Base-by-base conservation (phyloP, 2,113 vertebrate genomes). In the Podarcis muralis region DNA sequence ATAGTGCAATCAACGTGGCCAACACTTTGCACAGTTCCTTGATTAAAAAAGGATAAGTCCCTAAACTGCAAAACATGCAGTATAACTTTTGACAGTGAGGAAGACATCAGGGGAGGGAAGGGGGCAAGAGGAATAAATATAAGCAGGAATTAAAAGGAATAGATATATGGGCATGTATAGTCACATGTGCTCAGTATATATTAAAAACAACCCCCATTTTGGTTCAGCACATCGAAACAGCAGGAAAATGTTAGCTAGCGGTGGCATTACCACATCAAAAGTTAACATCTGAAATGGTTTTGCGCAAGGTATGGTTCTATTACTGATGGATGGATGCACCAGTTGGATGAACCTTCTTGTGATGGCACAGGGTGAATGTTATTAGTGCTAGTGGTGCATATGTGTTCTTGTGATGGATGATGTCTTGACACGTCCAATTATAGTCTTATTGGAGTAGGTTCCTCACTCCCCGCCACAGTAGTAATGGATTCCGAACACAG, bases 401-500 rank as follows among this genome's bases (percentile, higher is more conserved):
- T 37, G 12, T 62, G 12, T 66, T 40, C 32, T 40, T 32, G 1
- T 87, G 66, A 37, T 4, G 57, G 2, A 12, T 18, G 20, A 81
- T 81, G 66, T 2, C 25, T 12, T 32, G 43, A 72, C 57, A 82
- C 76, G n/a, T 66, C 13, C 35, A 20, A 35, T 35, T 30, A 40
- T 4, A 81, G 6, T n/a, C 48, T 40, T 82, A 11, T 13, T 72
- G 68, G 16, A 62, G 62, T 66, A 9, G 25, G 15, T 66, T 5
- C 37, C 13, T 22, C 23, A 30, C n/a, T 35, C 85, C 12, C 48
- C 11, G 2, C 48, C 48, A 53, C 48, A 53, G 89, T 66, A 87
- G 6, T 48, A 89, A 71, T 83, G 37, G 37, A 89, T 37, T 92
- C 37, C 23, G 53, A 90, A 79, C 7, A n/a, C 27, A 92, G 37